Conservation (phyloP, 2,113 vertebrate species). For the Chauna torquata region DNA sequence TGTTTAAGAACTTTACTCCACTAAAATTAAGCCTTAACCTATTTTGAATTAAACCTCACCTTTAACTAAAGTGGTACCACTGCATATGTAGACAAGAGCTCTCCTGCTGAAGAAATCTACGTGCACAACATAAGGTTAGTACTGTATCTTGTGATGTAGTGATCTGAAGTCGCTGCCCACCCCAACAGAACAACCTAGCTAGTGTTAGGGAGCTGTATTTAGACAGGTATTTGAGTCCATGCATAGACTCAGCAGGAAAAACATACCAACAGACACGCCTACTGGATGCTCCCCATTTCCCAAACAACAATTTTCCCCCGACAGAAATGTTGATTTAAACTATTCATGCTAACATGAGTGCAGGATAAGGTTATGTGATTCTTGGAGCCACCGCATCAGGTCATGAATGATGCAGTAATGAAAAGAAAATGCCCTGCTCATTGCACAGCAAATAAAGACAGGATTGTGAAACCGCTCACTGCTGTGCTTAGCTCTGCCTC, state of each 20-base stretch:
- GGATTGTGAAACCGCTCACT: conserved; percentile 54
- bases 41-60: background rate
- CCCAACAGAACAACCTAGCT: conserved; percentile 19
- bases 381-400: conserved; percentile 63
- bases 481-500: background rate
- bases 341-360: conserved; percentile 56
- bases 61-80: background rate
- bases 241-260: conserved; percentile 50
- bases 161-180: conserved; percentile 6
- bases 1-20: background rate
- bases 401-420: conserved; percentile 69
- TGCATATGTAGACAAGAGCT: background rate
- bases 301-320: conserved; percentile 62
- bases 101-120: conserved; percentile 35
- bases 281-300: conserved; percentile 55
- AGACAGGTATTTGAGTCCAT: conserved; percentile 44
- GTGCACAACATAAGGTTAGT: background rate
- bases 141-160: background rate
- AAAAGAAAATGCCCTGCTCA: conserved; percentile 63
- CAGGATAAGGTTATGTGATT: conserved; percentile 75
- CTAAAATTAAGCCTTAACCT: background rate
- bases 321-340: conserved; percentile 73
- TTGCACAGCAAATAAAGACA: conserved; percentile 68
- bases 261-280: conserved; percentile 9
- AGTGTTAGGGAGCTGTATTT: conserved; percentile 66